A percentile compares a stretch with the other conserved stretches of the same genome.
phyloP scores from a whole-genome alignment of 2,113 vertebrate species.

The Oncorhynchus mykiss region DNA sequence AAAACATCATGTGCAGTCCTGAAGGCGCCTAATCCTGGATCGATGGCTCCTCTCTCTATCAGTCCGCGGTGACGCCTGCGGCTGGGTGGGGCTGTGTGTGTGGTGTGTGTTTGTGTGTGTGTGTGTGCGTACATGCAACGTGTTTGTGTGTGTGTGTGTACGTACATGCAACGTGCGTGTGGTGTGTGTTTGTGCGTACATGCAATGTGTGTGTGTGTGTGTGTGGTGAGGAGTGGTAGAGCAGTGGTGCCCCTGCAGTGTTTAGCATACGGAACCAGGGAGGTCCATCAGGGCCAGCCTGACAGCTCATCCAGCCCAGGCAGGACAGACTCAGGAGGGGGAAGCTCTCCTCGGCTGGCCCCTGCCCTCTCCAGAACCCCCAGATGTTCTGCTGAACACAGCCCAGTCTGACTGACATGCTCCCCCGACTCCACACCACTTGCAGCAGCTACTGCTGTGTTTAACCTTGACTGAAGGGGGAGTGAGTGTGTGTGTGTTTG shows the following conservation, averaged over 20 bases:
- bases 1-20: neutral
- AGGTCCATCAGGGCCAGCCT: neutral
- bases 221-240: neutral
- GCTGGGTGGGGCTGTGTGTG: neutral
- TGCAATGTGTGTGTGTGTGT: too few relatives aligned
- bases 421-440: neutral
- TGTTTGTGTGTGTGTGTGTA: too few relatives aligned
- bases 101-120: too few relatives aligned
- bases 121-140: too few relatives aligned
- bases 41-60: neutral
- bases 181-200: too few relatives aligned
- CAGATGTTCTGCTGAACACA: neutral
- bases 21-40: neutral
- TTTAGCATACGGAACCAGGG: slow-evolving; percentile 20
- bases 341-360: neutral
- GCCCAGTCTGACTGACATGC: slow-evolving; percentile 12
- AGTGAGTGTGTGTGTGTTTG: neutral
- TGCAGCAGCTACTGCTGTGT: neutral
- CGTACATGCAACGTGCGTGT: too few relatives aligned
- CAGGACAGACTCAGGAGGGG: neutral
- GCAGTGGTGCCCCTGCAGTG: slow-evolving; percentile 15
- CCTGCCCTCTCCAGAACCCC: neutral
- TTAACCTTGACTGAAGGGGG: slow-evolving; percentile 6
- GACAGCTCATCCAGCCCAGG: neutral
- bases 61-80: neutral